Evolutionary conservation across 1,140 invertebrate species (phyloP), one percentile per base, ranked within the genome.

Genomic region (Drosophila obscura): DNA sequence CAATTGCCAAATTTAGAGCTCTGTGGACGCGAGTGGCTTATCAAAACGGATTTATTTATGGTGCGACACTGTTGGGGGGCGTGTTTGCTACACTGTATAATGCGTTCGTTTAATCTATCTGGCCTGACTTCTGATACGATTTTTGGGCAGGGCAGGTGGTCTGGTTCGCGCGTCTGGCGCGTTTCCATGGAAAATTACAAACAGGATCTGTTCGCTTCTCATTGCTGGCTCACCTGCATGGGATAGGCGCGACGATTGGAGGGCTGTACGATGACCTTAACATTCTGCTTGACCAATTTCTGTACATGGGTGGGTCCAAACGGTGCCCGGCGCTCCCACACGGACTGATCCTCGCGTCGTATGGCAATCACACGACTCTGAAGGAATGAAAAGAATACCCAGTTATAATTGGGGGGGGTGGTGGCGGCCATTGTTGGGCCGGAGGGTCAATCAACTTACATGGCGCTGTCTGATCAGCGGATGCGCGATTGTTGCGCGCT

Each of bases 181-280:
- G 49, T 44, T 43, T 16, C 19, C 45, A n/a, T 73, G 71, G 68
- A 73, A 63, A 73, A 35, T 51, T 51, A 57, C 68, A 35, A 7
- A 8, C 0, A 8, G 15, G 5, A 15, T 53, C 15, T 43, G 22
- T 24, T 19, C 19, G 22, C 11, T 2, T 9, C 8, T 8, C 7
- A 7, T 31, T 19, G 28, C 7, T 22, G 45, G 66, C 66, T 93
- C 57, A 94, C 96, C 94, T 98, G 96, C 94, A 99, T 98, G 4
- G 98, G 98, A 93, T 99, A 99, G 2, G 99, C 98, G 49, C 99
- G 93, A 77, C 99, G 93, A 92, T 99, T 99, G 31, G 98, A 99
- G 0, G 99, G 99, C 90, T 99, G 99, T 0, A 99, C 98, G 11
- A 99, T 96, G 19, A 99, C 98, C 92, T 97, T 98, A 9, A 98